Percentiles rank a stretch among this genome's conserved stretches.
phyloP scores from a whole-genome alignment of 2,888 invertebrate species.

The Protula sp. region DNA sequence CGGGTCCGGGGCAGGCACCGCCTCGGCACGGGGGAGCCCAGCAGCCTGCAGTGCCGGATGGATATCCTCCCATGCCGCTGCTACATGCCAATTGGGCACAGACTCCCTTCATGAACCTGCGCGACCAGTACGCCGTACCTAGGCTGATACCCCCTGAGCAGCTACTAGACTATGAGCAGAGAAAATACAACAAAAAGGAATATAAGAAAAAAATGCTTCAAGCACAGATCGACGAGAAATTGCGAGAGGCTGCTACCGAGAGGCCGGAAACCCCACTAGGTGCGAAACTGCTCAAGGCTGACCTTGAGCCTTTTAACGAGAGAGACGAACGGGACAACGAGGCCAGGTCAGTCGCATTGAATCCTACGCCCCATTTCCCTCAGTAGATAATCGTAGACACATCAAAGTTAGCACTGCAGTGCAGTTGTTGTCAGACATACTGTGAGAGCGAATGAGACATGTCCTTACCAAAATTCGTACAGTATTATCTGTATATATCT shows the following conservation, averaged over 20 bases:
- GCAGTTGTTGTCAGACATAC: too few relatives aligned
- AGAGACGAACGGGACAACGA: background rate
- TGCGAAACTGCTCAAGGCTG: background rate
- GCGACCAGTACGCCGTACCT: background rate
- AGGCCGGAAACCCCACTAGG: background rate
- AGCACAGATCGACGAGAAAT: background rate
- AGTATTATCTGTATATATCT: too few relatives aligned
- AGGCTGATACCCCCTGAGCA: background rate
- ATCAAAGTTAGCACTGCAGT: too few relatives aligned
- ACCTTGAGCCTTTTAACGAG: background rate
- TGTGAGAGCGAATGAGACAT: too few relatives aligned
- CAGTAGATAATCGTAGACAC: too few relatives aligned
- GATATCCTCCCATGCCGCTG: background rate
- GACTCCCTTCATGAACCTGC: background rate
- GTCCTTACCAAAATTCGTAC: too few relatives aligned
- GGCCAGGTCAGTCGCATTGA: too few relatives aligned
- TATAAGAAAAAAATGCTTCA: background rate
- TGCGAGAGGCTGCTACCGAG: background rate
- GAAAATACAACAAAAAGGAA: background rate
- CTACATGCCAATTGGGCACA: background rate
- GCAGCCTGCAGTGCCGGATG: background rate
- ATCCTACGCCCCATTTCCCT: too few relatives aligned
- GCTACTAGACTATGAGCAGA: background rate
- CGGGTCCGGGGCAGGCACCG: background rate
- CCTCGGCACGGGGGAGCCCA: background rate